These are phyloP conservation scores for Eupsittula cactorum DNA, from an alignment of 2,113 vertebrate species.

Conservation along the genomic window DNA sequence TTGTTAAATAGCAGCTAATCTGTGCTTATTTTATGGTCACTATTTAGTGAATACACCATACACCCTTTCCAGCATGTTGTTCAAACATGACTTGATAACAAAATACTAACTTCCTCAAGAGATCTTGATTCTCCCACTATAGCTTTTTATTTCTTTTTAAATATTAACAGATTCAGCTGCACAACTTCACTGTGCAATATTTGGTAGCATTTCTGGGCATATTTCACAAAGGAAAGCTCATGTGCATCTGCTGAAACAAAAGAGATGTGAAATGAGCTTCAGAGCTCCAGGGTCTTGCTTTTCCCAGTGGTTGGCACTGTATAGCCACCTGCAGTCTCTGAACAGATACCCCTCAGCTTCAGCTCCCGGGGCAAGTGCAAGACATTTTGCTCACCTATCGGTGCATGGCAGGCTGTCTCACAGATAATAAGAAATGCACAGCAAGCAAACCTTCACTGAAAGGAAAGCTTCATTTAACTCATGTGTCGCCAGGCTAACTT, in stretches of 20 bases:
- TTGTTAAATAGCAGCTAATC: background rate
- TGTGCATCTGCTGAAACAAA: background rate
- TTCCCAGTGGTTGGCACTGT: rapidly evolving
- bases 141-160: background rate
- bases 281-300: background rate
- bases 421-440: background rate
- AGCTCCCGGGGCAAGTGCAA: background rate
- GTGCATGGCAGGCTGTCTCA: background rate
- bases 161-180: background rate
- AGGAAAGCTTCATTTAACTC: background rate
- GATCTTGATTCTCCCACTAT: background rate
- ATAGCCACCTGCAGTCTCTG: background rate
- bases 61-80: background rate
- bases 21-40: background rate
- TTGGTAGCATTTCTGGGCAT: background rate
- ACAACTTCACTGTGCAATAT: background rate
- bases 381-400: background rate
- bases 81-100: background rate
- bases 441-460: background rate
- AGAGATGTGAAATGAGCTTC: background rate
- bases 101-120: background rate
- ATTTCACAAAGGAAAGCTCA: slow-evolving; percentile 3
- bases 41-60: background rate
- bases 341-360: background rate
- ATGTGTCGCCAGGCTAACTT: background rate